A percentile compares a stretch with the other conserved stretches of the same genome.
Evolutionary conservation across 2,797 vertebrate species (phyloP).

Genomic region (Melopsittacus undulatus): DNA sequence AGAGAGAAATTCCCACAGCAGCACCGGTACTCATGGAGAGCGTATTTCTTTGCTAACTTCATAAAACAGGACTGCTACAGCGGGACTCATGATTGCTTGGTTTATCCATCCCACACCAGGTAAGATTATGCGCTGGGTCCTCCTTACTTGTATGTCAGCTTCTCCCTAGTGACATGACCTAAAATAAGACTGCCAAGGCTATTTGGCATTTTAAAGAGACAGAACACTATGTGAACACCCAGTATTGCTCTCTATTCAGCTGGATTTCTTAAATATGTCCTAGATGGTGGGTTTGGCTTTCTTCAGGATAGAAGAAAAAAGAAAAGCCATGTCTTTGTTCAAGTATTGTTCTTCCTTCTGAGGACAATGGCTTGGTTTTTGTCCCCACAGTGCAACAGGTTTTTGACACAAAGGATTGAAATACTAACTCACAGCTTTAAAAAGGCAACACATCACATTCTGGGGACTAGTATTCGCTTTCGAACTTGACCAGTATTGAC

Average conservation of each 20-base stretch:
- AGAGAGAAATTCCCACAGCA: not conserved
- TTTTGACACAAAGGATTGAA: conserved; percentile 3
- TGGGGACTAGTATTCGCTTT: not conserved
- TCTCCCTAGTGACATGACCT: not conserved
- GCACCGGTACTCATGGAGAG: not conserved
- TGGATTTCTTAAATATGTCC: not conserved
- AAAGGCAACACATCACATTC: not conserved
- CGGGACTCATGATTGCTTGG: not conserved
- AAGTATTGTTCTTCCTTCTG: conserved; percentile 31
- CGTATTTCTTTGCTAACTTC: not conserved
- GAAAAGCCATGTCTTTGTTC: not conserved
- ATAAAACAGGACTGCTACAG: not conserved
- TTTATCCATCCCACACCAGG: not conserved
- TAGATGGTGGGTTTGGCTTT: not conserved
- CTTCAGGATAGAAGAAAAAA: not conserved
- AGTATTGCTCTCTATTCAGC: not conserved
- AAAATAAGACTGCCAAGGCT: not conserved
- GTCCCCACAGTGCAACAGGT: not conserved
- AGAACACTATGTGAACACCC: not conserved
- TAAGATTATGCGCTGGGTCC: not conserved
- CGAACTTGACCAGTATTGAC: not conserved
- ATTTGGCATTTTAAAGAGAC: not conserved
- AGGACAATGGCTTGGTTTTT: not conserved
- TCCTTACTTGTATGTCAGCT: not conserved
- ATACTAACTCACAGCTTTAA: not conserved